A percentile compares a stretch with the other conserved stretches of the same genome.
phyloP scores from a whole-genome alignment of 2,113 vertebrate genomes.

The Ciconia maguari region DNA sequence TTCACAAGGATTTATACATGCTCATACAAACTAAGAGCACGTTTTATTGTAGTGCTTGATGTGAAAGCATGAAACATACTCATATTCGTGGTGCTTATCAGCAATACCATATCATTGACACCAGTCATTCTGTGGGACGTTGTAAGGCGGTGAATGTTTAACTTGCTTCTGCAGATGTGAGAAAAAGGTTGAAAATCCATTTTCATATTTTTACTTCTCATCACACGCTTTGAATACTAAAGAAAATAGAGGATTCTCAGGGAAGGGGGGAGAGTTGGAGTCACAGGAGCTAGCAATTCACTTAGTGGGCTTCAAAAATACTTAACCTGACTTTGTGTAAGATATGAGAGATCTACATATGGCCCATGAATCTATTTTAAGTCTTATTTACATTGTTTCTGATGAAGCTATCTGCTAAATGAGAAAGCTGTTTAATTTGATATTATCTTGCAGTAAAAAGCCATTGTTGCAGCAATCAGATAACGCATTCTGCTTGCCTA shows the following conservation, averaged over 20 bases:
- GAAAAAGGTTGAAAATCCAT: not conserved
- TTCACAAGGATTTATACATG: not conserved
- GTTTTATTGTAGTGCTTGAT: not conserved
- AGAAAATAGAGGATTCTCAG: not conserved
- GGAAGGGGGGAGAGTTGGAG: not conserved
- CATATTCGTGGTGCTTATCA: not conserved
- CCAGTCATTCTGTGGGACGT: not conserved
- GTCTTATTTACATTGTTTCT: not conserved
- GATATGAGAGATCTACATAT: not conserved
- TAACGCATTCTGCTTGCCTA: not conserved
- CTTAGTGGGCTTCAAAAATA: not conserved
- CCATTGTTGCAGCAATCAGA: not conserved
- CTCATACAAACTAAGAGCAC: not conserved
- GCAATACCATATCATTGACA: no score
- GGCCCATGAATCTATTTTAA: not conserved
- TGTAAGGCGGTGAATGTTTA: not conserved
- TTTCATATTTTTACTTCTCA: not conserved
- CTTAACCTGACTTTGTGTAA: not conserved
- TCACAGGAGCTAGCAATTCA: not conserved
- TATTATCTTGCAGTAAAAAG: not conserved
- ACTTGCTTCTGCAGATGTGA: not conserved
- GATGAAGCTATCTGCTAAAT: not conserved
- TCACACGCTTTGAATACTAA: not conserved
- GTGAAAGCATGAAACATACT: not conserved
- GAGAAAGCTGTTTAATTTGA: not conserved